phyloP scores from a whole-genome alignment of 2,113 vertebrate genomes.

The Centropus unirufus region DNA sequence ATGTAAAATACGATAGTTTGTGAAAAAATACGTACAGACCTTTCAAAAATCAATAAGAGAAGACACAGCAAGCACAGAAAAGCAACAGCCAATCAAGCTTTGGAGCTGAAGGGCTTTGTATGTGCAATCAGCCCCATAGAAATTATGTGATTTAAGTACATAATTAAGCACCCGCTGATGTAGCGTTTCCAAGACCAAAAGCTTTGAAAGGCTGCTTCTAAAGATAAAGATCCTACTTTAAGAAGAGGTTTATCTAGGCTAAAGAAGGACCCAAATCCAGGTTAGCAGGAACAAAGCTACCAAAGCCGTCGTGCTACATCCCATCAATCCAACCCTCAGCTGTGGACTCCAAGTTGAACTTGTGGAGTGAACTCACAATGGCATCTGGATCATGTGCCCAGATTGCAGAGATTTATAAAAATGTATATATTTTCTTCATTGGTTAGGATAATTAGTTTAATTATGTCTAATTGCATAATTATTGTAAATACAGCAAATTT shows the following conservation, averaged over 20 bases:
- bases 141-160: not conserved
- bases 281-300: not conserved
- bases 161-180: not conserved
- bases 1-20: rapidly evolving
- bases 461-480: constrained; percentile 74
- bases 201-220: not conserved
- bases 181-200: not conserved
- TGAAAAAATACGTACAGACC: rapidly evolving
- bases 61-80: not conserved
- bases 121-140: not conserved
- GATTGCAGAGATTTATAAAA: constrained; percentile 60
- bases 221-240: not conserved
- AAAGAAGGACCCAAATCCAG: not conserved
- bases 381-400: not conserved
- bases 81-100: not conserved
- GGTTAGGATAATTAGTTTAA: constrained; percentile 73
- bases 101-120: not conserved
- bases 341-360: not conserved
- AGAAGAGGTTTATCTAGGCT: not conserved
- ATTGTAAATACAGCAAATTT: constrained; percentile 74
- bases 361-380: not conserved
- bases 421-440: constrained; percentile 46
- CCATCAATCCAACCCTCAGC: not conserved
- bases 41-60: not conserved
- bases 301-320: rapidly evolving